A percentile compares a stretch with the other conserved stretches of the same genome.
phyloP scores from a whole-genome alignment of 1,140 invertebrate genomes.

The Neodiprion lecontei region DNA sequence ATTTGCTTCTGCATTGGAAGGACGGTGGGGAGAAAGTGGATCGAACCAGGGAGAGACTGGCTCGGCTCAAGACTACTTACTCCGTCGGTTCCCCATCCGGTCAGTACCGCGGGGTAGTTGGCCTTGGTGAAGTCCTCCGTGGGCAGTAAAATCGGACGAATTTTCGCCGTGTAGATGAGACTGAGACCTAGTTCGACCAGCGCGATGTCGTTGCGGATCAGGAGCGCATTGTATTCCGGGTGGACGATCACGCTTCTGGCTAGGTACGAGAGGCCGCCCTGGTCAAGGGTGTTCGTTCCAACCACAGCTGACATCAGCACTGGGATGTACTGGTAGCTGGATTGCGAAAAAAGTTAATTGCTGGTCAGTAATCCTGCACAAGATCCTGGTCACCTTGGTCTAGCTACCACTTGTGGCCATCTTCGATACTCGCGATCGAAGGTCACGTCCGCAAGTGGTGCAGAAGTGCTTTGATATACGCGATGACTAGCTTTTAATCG shows the following conservation, averaged over 20 bases:
- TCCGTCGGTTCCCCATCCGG: constrained; percentile 64
- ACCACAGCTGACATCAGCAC: constrained; percentile 54
- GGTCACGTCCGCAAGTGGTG: no score
- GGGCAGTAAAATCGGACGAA: constrained; percentile 54
- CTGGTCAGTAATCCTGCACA: no score
- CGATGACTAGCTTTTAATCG: no score
- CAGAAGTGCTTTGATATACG: no score
- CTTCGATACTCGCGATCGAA: no score
- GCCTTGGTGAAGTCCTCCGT: constrained; percentile 46
- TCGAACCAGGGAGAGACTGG: background rate
- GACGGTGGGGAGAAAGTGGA: background rate
- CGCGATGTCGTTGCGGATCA: constrained; percentile 53
- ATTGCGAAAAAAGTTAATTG: background rate
- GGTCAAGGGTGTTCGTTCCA: constrained; percentile 60
- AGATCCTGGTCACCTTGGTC: no score
- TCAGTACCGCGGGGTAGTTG: constrained; percentile 56
- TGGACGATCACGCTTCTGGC: constrained; percentile 58
- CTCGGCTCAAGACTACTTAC: constrained; percentile 34
- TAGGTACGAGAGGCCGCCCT: constrained; percentile 57
- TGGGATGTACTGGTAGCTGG: background rate
- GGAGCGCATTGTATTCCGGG: constrained; percentile 54
- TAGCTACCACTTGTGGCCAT: no score
- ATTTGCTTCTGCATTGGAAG: constrained; percentile 5
- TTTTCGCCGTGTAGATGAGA: constrained; percentile 50
- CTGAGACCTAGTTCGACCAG: constrained; percentile 47